A percentile compares a stretch with the other conserved stretches of the same genome.
phyloP scores from a whole-genome alignment of 2,888 invertebrate species.

The Torymus auratus region DNA sequence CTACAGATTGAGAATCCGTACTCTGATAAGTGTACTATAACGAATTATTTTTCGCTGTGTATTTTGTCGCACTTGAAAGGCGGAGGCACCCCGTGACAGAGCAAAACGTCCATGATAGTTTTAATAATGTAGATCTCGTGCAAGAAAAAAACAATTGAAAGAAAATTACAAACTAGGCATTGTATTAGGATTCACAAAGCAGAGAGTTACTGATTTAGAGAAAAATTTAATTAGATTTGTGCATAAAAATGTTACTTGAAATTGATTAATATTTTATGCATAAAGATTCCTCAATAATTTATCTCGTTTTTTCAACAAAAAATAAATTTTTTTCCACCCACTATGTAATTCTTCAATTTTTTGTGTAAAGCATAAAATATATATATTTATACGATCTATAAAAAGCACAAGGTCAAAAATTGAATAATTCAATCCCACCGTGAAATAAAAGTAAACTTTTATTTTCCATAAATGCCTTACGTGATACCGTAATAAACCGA shows the following conservation, averaged over 20 bases:
- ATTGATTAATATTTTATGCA: too few relatives aligned
- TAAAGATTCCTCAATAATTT: too few relatives aligned
- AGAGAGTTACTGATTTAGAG: too few relatives aligned
- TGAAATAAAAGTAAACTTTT: background rate
- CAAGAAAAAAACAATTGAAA: slow-evolving; percentile 29
- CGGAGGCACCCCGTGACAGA: slow-evolving; percentile 62
- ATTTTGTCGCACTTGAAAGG: slow-evolving; percentile 54
- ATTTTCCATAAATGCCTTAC: background rate
- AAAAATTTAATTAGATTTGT: too few relatives aligned
- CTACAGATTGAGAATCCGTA: slow-evolving; percentile 18
- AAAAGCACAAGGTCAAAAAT: too few relatives aligned
- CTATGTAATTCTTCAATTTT: too few relatives aligned
- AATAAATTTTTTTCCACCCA: too few relatives aligned
- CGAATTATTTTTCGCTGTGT: slow-evolving; percentile 45
- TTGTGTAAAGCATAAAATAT: too few relatives aligned
- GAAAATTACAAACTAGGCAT: background rate
- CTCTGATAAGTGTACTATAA: slow-evolving; percentile 24
- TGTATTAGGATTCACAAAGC: too few relatives aligned
- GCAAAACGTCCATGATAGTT: slow-evolving; percentile 71
- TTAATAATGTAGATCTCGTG: slow-evolving; percentile 49
- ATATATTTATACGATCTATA: too few relatives aligned
- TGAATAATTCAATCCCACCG: background rate
- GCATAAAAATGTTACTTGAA: too few relatives aligned
- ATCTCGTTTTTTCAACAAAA: too few relatives aligned
- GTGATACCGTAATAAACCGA: background rate